A percentile compares a stretch with the other conserved stretches of the same genome.
Evolutionary conservation across 2,888 invertebrate species (phyloP).

Genomic region (Cerastoderma edule): DNA sequence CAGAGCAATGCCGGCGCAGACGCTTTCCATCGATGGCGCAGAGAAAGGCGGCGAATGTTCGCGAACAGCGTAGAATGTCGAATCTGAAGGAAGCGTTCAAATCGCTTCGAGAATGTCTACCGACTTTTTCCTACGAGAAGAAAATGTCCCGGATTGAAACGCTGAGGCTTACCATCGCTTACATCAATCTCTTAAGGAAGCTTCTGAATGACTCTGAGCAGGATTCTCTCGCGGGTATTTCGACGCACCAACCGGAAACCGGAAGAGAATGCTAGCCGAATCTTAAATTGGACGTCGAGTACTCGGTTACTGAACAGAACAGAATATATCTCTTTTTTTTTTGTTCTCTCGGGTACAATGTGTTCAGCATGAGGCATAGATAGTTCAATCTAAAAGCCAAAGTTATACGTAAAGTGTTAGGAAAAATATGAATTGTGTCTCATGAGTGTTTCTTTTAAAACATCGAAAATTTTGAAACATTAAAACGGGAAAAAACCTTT

Average conservation of each 20-base stretch:
- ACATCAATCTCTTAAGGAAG: slow-evolving; percentile 44
- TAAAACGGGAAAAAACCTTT: too few species aligned
- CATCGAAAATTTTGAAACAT: too few species aligned
- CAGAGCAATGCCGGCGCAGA: slow-evolving; percentile 20
- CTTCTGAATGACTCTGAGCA: slow-evolving; percentile 25
- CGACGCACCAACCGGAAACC: slow-evolving; percentile 5
- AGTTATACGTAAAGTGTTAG: too few species aligned
- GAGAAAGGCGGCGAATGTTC: slow-evolving; percentile 54
- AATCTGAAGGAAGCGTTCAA: slow-evolving; percentile 58
- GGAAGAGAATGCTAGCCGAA: slow-evolving; percentile 9
- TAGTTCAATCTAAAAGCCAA: too few species aligned
- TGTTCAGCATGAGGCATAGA: too few species aligned
- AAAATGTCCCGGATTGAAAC: slow-evolving; percentile 56
- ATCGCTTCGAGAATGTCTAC: slow-evolving; percentile 48
- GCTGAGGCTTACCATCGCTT: slow-evolving; percentile 53
- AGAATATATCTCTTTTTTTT: too few species aligned
- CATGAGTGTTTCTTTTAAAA: too few species aligned
- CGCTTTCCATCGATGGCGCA: slow-evolving; percentile 50
- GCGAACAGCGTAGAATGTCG: slow-evolving; percentile 56
- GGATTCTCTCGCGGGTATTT: slow-evolving; percentile 4
- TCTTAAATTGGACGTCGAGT: too few species aligned
- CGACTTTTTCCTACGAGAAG: slow-evolving; percentile 51
- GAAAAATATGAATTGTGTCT: too few species aligned
- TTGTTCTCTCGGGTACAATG: too few species aligned
- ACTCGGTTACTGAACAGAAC: too few species aligned